Evolutionary conservation across 1,140 invertebrate genomes (phyloP), one percentile per base, ranked within the genome.

Genomic region (Lepeophtheirus salmonis): DNA sequence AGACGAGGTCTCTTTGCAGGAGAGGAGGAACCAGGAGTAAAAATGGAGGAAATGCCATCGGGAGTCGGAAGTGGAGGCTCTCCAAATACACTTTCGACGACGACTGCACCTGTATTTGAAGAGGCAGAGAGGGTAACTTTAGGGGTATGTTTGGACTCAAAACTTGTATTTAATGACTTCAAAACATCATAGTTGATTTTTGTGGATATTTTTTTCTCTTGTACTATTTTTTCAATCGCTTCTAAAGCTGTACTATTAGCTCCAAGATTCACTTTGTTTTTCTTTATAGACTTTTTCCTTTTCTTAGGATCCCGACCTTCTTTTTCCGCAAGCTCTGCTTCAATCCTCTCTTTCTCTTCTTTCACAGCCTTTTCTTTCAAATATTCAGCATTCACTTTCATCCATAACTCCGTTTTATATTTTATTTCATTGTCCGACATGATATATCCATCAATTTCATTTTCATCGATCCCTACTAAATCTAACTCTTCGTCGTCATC

Each of bases 161-260:
- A 41, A 41, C n/a, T 41, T 6, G 68, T 79, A 80, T 64, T 72
- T 4, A 91, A 72, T 67, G 80, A 86, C 67, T 88, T 89, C 13
- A 97, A 72, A 17, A 97, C 91, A 66, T 97, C 91, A 68, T 97
- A 97, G 72, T 97, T 95, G 25, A 97, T 95, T 78, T 97, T 97
- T 3, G 79, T 82, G 0, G 91, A 96, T 61, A 97, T 84, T 68
- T 87, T 88, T 70, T 92, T 95, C 66, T 94, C 89, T 65, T 89
- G 83, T 4, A 96, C 70, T 80, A 96, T 90, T 70, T 89, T 92
- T 67, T 90, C 86, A 23, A 95, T 89, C 0, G 89, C 90, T 74
- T 95, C 89, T 1, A 82, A 77, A 14, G 88, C 86, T n/a, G 81
- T 84, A 20, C 25, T 18, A 62, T 81, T 84, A 0, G 86, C 83